phyloP scores from a whole-genome alignment of 2,797 vertebrate genomes.

The Acanthurus leucopareius region DNA sequence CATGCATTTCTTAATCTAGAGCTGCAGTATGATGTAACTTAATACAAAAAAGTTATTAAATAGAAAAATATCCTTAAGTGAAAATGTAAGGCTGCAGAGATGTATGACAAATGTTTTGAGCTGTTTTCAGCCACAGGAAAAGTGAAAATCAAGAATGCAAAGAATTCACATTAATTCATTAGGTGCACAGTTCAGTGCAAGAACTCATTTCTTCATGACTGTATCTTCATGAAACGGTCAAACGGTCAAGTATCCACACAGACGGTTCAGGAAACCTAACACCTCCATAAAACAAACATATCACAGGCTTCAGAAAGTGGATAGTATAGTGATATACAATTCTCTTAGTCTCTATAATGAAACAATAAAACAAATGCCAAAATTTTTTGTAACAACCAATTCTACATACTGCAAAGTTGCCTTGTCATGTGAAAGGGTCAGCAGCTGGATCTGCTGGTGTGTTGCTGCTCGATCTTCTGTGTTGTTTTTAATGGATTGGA shows the following conservation, averaged over 20 bases:
- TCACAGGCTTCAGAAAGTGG: neutral
- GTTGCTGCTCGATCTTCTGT: slow-evolving; percentile 10
- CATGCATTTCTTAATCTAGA: slow-evolving; percentile 16
- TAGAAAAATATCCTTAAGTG: neutral
- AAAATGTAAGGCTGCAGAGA: too few relatives aligned
- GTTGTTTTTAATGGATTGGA: slow-evolving; percentile 49
- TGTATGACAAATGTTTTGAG: neutral
- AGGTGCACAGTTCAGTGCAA: slow-evolving; percentile 1
- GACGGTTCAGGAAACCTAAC: neutral
- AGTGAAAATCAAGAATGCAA: neutral
- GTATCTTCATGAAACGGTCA: slow-evolving; percentile 17
- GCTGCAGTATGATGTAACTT: neutral
- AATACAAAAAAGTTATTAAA: neutral
- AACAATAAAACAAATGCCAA: neutral
- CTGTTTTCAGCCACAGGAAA: neutral
- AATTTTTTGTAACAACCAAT: neutral
- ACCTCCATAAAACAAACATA: slow-evolving; percentile 12
- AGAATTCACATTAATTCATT: neutral
- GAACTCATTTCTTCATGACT: neutral
- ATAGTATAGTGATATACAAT: neutral
- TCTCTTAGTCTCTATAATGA: neutral
- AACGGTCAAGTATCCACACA: slow-evolving; percentile 1
- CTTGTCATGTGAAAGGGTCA: neutral
- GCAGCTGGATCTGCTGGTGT: slow-evolving; percentile 1
- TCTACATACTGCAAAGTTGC: neutral